These are phyloP conservation scores for Lathamus discolor DNA, from an alignment of 2,113 vertebrate species.

Conservation along the genomic window DNA sequence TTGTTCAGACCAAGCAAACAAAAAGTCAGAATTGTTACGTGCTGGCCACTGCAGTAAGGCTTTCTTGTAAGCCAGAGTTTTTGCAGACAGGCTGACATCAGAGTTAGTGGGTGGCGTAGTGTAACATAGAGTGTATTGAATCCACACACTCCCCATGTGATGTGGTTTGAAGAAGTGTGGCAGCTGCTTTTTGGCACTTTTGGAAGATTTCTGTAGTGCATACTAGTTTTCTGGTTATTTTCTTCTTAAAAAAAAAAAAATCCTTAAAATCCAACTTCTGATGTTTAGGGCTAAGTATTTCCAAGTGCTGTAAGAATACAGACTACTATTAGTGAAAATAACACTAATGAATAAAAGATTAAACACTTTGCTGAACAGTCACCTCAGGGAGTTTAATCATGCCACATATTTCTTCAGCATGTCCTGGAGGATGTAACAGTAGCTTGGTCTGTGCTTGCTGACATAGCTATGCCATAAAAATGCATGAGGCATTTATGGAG, in stretches of 20 bases:
- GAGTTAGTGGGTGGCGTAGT: slow-evolving; percentile 52
- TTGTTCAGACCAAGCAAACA: background rate
- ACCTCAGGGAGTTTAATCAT: slow-evolving; percentile 22
- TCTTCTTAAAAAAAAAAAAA: background rate
- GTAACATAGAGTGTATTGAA: slow-evolving; percentile 12
- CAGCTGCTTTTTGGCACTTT: slow-evolving; percentile 25
- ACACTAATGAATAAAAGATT: slow-evolving; percentile 16
- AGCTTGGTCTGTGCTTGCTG: slow-evolving; percentile 1
- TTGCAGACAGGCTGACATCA: slow-evolving; percentile 39
- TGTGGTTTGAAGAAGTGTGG: slow-evolving; percentile 4
- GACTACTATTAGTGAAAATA: slow-evolving; percentile 2
- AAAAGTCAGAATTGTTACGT: background rate
- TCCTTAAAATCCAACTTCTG: background rate
- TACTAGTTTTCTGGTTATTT: slow-evolving; percentile 10
- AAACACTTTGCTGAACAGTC: background rate
- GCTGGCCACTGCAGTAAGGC: background rate
- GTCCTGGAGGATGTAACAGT: slow-evolving; percentile 1
- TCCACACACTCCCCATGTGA: background rate
- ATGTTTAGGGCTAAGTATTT: background rate
- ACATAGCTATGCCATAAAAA: background rate
- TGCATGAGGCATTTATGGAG: background rate
- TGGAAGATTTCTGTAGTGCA: background rate
- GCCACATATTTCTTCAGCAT: background rate
- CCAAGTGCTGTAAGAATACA: background rate
- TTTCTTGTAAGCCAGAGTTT: background rate